Evolutionary conservation across 2,888 invertebrate genomes (phyloP).

Genomic region (Aleiodes leptofemur): DNA sequence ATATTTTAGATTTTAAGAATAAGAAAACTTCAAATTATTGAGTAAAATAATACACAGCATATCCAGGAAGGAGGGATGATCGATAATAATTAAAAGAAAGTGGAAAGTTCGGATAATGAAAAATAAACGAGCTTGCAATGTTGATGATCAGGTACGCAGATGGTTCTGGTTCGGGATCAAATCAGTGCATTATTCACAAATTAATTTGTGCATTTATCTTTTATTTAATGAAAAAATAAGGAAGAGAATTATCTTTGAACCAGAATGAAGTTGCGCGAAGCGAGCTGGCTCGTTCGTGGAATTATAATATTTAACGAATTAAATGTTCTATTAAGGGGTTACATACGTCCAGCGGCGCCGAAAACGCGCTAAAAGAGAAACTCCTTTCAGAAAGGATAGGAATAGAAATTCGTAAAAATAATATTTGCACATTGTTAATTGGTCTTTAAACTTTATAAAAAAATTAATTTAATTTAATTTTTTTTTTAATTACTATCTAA

Average conservation of each 20-base stretch:
- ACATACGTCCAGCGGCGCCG: too few relatives aligned
- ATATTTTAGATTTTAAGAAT: too few relatives aligned
- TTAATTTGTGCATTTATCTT: background rate
- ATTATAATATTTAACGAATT: slow-evolving; percentile 49
- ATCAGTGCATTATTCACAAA: background rate
- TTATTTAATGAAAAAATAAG: background rate
- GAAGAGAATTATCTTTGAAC: slow-evolving; percentile 29
- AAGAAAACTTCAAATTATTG: slow-evolving; percentile 16
- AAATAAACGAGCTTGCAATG: slow-evolving; percentile 10
- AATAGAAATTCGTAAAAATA: too few relatives aligned
- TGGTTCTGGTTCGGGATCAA: slow-evolving; percentile 26
- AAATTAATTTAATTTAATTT: too few relatives aligned
- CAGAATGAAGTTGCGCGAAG: slow-evolving; percentile 35
- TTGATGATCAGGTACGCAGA: slow-evolving; percentile 10
- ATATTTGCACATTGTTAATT: too few relatives aligned
- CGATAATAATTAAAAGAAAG: slow-evolving; percentile 9
- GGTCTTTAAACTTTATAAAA: too few relatives aligned
- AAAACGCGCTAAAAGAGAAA: too few relatives aligned
- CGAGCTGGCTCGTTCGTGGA: slow-evolving; percentile 50
- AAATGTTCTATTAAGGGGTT: slow-evolving; percentile 6
- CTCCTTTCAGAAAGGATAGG: too few relatives aligned
- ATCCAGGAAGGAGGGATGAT: slow-evolving; percentile 26
- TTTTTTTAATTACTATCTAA: too few relatives aligned
- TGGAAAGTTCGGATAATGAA: background rate
- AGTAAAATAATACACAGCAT: slow-evolving; percentile 44